Evolutionary conservation across 2,113 vertebrate genomes (phyloP).

Genomic region (Sus scrofa): T2T-Sscrofa CM000819.6:89481001-89481500

Average conservation of each 20-base stretch:
- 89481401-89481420: background rate
- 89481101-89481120: rapidly evolving
- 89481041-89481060: no score
- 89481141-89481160: background rate
- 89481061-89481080: no score
- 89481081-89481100: rapidly evolving
- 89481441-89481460: background rate
- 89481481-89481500: background rate
- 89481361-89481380: background rate
- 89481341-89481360: background rate
- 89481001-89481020: background rate
- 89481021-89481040: background rate
- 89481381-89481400: background rate
- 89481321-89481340: background rate
- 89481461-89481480: background rate
- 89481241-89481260: background rate
- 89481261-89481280: background rate
- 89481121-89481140: no score
- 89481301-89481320: background rate
- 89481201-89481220: background rate
- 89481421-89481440: background rate
- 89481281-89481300: background rate
- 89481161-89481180: background rate
- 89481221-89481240: background rate
- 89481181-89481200: background rate